Evolutionary conservation across 1,140 invertebrate species (phyloP).

Genomic region (Andrena cerasifolii): DNA sequence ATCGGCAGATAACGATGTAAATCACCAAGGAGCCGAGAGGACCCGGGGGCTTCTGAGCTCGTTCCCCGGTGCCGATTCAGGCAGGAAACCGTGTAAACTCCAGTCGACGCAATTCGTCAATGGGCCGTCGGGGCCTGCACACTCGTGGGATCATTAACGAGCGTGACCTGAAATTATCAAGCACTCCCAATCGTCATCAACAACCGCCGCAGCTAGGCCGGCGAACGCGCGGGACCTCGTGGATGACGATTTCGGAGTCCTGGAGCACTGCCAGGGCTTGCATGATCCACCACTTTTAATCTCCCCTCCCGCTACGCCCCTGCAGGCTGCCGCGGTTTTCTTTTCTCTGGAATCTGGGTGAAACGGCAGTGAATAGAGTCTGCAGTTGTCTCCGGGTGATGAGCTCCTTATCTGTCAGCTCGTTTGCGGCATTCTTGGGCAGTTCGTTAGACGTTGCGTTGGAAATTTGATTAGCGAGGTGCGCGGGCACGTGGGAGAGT

Average conservation of each 20-base stretch:
- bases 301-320: background rate
- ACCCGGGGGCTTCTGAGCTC: no score
- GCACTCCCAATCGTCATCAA: slow-evolving; percentile 20
- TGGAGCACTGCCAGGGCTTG: slow-evolving; percentile 25
- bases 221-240: background rate
- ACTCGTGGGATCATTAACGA: slow-evolving; percentile 40
- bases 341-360: background rate
- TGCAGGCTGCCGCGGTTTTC: background rate
- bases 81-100: slow-evolving; percentile 26
- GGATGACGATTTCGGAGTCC: slow-evolving; percentile 8
- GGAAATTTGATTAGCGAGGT: no score
- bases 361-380: background rate
- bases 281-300: slow-evolving; percentile 29
- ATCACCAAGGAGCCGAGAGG: no score
- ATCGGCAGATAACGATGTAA: no score
- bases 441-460: no score
- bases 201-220: background rate
- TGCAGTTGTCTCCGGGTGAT: background rate
- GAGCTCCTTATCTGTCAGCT: background rate
- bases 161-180: slow-evolving; percentile 42
- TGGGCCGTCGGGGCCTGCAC: background rate
- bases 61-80: background rate
- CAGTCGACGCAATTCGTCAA: slow-evolving; percentile 30
- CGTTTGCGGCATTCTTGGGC: background rate
- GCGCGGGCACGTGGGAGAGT: no score